These are phyloP conservation scores for Dromiciops gliroides DNA, from an alignment of 2,113 vertebrate genomes.

Conservation along the genomic window DNA sequence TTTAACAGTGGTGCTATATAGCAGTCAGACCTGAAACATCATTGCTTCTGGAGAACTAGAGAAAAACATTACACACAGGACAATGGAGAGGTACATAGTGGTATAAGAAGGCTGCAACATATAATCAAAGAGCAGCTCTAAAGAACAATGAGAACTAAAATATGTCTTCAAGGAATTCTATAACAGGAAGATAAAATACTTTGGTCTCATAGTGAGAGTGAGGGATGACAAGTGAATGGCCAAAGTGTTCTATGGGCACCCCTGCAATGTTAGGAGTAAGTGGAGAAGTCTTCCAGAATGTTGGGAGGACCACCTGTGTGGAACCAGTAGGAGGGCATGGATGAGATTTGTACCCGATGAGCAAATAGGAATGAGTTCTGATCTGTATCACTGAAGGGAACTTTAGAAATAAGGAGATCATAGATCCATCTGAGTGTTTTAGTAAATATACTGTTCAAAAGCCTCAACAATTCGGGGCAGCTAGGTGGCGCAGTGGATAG, in stretches of 20 bases:
- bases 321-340: not conserved
- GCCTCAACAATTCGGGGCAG: no score
- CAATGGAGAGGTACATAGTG: not conserved
- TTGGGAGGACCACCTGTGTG: not conserved
- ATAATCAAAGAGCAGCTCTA: not conserved
- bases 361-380: not conserved
- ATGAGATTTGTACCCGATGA: not conserved
- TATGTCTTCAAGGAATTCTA: not conserved
- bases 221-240: not conserved
- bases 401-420: not conserved
- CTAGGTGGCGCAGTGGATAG: no score
- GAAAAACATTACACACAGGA: not conserved
- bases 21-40: not conserved
- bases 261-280: not conserved
- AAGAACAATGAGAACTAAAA: not conserved
- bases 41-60: not conserved
- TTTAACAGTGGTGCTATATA: not conserved
- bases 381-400: not conserved
- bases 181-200: not conserved
- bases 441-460: not conserved
- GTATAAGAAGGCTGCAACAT: not conserved
- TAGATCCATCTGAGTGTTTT: not conserved
- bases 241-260: not conserved
- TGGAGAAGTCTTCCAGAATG: not conserved
- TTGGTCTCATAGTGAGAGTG: not conserved